These are phyloP conservation scores for Procavia capensis DNA, from an alignment of 2,113 vertebrate genomes.

Conservation along the genomic window DNA sequence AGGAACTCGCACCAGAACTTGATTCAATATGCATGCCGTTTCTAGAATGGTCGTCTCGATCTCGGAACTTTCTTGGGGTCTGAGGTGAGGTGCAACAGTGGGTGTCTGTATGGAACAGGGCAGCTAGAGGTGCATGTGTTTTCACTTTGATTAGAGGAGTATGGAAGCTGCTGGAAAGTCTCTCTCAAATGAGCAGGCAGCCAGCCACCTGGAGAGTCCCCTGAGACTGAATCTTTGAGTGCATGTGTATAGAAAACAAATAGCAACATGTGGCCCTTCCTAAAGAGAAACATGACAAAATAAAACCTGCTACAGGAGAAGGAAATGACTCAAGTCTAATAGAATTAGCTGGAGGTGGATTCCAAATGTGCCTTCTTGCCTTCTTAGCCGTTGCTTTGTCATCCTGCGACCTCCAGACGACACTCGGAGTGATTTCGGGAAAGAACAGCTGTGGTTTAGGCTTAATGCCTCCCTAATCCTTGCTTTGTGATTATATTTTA, in stretches of 20 bases:
- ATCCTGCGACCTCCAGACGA: not conserved
- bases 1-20: not conserved
- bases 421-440: not conserved
- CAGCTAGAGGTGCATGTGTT: not conserved
- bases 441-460: conserved; percentile 27
- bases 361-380: conserved; percentile 6
- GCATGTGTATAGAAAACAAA: not conserved
- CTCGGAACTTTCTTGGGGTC: not conserved
- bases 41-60: not conserved
- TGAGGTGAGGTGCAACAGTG: not conserved
- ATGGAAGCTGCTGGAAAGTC: conserved; percentile 11
- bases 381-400: not conserved
- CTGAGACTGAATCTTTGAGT: not conserved
- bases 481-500: conserved; percentile 1
- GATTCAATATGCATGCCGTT: not conserved
- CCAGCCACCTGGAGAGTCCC: not conserved
- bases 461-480: conserved; percentile 19
- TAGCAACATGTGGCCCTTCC: not conserved
- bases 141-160: not conserved
- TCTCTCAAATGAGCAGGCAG: not conserved
- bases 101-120: not conserved
- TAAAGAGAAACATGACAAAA: not conserved
- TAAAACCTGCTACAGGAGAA: not conserved
- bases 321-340: conserved; percentile 45
- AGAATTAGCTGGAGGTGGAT: conserved; percentile 56